These are phyloP conservation scores for Urocyon cinereoargenteus DNA, from an alignment of 2,797 vertebrate species.

Conservation along the genomic window DNA sequence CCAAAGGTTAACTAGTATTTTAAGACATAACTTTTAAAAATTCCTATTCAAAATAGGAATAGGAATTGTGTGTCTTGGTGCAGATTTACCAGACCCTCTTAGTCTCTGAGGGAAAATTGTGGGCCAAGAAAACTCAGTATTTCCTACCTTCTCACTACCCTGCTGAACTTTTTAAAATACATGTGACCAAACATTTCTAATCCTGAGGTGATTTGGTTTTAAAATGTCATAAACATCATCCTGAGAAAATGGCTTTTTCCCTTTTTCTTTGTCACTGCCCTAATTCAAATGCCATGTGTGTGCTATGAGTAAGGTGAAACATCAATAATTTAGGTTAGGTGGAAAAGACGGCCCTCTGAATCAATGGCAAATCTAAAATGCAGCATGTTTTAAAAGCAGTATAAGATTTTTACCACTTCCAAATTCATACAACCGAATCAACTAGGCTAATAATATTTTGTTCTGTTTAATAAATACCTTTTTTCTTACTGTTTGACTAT, in stretches of 20 bases:
- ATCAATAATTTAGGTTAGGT: not conserved
- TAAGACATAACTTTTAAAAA: slow-evolving; percentile 14
- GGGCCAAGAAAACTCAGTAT: not conserved
- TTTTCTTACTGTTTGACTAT: not conserved
- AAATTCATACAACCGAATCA: slow-evolving; percentile 34
- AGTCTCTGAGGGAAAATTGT: not conserved
- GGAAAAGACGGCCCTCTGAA: not conserved
- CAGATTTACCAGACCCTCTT: not conserved
- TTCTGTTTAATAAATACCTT: slow-evolving; percentile 15
- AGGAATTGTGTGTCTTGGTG: not conserved
- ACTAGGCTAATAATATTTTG: not conserved
- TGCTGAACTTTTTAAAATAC: slow-evolving; percentile 43
- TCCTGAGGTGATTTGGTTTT: not conserved
- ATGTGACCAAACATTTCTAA: slow-evolving; percentile 5
- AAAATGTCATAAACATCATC: slow-evolving; percentile 24
- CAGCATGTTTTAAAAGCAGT: not conserved
- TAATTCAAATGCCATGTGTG: not conserved
- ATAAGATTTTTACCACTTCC: not conserved
- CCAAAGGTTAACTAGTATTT: not conserved
- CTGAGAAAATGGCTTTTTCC: slow-evolving; percentile 6
- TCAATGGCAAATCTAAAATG: not conserved
- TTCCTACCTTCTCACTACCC: slow-evolving; percentile 2
- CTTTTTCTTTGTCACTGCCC: slow-evolving; percentile 1
- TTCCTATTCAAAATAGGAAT: not conserved
- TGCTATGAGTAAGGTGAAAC: not conserved